Percentiles rank a stretch among this genome's conserved stretches.
These are phyloP conservation scores for Myiotriccus ornatus DNA, from an alignment of 2,797 vertebrate genomes.

Conservation along the genomic window DNA sequence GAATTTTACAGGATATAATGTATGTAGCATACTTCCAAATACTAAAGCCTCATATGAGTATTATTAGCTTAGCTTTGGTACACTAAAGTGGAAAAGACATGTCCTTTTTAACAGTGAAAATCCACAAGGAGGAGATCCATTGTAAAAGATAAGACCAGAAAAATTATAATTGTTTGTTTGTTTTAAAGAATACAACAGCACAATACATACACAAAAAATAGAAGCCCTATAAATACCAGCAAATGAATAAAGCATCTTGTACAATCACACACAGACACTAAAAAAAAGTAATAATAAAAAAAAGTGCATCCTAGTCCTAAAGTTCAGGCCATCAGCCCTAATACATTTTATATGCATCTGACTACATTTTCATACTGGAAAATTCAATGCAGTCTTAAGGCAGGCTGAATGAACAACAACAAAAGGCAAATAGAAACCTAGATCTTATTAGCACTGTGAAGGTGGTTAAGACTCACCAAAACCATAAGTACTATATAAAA, in stretches of 20 bases:
- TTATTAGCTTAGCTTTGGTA: constrained; percentile 4
- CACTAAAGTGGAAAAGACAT: not conserved
- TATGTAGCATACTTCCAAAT: not conserved
- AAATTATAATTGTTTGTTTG: not conserved
- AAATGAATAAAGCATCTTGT: not conserved
- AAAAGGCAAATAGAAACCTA: not conserved
- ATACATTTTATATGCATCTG: not conserved
- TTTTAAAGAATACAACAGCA: not conserved
- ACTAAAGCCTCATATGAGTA: not conserved
- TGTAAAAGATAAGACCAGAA: constrained; percentile 20
- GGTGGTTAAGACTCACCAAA: not conserved
- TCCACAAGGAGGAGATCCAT: not conserved
- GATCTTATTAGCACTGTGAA: not conserved
- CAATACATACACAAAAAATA: not conserved
- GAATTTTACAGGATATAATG: constrained; percentile 42
- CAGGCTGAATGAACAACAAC: not conserved
- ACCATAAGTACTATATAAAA: not conserved
- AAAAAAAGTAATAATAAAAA: not conserved
- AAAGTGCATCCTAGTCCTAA: not conserved
- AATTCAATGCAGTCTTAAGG: not conserved
- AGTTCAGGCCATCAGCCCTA: not conserved
- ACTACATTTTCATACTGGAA: not conserved
- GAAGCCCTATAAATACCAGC: not conserved
- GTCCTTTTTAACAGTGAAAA: not conserved
- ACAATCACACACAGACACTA: not conserved